Base-by-base conservation (phyloP, 2,888 invertebrate genomes). In the Ariolimax columbianus region DNA sequence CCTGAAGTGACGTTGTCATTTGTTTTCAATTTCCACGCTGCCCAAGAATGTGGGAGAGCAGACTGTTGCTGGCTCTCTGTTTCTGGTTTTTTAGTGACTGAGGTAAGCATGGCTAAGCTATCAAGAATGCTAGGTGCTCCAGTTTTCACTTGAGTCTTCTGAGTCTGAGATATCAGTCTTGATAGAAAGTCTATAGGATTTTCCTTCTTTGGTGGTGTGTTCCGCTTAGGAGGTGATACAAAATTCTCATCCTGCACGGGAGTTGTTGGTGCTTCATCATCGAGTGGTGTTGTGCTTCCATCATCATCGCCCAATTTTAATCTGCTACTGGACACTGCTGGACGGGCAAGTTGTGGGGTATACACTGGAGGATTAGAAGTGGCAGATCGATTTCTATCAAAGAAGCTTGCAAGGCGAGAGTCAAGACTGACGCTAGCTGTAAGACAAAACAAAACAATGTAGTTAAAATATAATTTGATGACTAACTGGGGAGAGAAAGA, bases 111-210 rank as follows among this genome's bases (percentile, higher is more conserved):
- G 6, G 91, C 89, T 68, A 92, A 87, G 82, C 90, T 92, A 77
- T 92, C 91, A 38, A 92, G 85, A 81, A 92, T 91, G 80, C 90
- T 90, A 33, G 87, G 87, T n/a, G 87, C 83, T 23, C 90, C 89
- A 7, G 89, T 86, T 82, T 83, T 83, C 4, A 86, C 77, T 2
- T 90, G 89, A 19, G 88, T 85, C 85, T 90, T 91, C 51, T 89
- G 90, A 17, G 91, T 89, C 86, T 92, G 91, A 47, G 91, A 89
- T 36, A 92, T 88, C 51, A 92, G 87, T 87, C 91, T 90, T 66
- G 91, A 91, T 23, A 92, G 88, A 86, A 92, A 91, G 86, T 92
- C 92, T 43, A 92, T 92, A 14, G 92, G 92, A 82, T 92, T 92
- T 68, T 89, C 89, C 73, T 87, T 87, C 78, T 88, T 87, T 0